Conservation (phyloP, 2,888 invertebrate genomes). For the Tupiocoris notatus region DNA sequence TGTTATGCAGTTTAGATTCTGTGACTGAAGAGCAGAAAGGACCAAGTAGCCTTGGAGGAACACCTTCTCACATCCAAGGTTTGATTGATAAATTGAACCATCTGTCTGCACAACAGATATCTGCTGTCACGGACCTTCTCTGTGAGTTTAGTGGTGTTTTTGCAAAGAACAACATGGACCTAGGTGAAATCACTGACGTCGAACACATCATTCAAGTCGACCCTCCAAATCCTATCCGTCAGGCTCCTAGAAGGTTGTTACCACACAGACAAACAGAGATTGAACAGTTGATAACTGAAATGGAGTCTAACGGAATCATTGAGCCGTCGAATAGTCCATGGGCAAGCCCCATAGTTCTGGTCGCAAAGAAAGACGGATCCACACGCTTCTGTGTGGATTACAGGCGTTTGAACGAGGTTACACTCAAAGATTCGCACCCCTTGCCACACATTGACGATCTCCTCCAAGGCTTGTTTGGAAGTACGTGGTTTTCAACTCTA, state of each 20-base stretch:
- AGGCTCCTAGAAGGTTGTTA: background rate
- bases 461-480: background rate
- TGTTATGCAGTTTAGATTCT: background rate
- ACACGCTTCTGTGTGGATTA: slow-evolving; percentile 53
- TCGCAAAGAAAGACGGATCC: slow-evolving; percentile 50
- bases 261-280: background rate
- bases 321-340: slow-evolving; percentile 52
- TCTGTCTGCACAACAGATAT: background rate
- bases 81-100: background rate
- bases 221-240: background rate
- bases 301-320: slow-evolving; percentile 50
- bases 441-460: background rate
- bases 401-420: slow-evolving; percentile 51
- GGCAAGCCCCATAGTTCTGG: slow-evolving; percentile 51
- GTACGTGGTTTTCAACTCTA: background rate
- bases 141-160: background rate
- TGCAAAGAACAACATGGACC: background rate
- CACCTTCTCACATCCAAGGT: background rate
- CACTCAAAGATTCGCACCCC: background rate
- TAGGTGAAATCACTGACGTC: background rate
- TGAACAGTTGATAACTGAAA: background rate
- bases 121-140: background rate
- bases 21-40: background rate
- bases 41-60: background rate
- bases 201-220: background rate